phyloP scores from a whole-genome alignment of 2,888 invertebrate genomes.

The Linnaemya tessellans region DNA sequence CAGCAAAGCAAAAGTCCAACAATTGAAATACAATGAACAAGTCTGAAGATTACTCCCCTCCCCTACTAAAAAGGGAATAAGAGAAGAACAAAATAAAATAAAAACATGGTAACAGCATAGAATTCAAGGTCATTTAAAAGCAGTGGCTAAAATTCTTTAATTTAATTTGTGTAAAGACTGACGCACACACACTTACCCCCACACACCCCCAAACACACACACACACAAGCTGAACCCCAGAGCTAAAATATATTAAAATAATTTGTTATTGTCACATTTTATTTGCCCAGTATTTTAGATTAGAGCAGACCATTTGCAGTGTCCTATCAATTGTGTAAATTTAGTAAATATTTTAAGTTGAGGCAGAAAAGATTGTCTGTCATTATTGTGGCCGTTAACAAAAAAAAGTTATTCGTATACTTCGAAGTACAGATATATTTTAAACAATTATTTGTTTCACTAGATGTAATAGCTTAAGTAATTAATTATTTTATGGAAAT shows the following conservation, averaged over 20 bases:
- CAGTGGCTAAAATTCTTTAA: conserved; percentile 23
- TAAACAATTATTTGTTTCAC: background rate
- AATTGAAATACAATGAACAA: background rate
- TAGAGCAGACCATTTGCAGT: conserved; percentile 25
- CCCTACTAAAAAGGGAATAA: background rate
- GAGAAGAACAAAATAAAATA: background rate
- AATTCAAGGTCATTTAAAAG: conserved; percentile 40
- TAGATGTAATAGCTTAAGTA: background rate
- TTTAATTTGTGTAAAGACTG: conserved; percentile 53
- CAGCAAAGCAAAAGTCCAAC: background rate
- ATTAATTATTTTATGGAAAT: background rate
- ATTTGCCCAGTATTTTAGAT: conserved; percentile 4
- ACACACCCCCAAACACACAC: background rate
- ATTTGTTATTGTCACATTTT: background rate
- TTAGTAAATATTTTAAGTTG: conserved; percentile 54
- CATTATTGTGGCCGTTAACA: background rate
- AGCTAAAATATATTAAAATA: background rate
- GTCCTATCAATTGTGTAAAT: conserved; percentile 24
- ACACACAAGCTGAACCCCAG: background rate
- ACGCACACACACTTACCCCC: background rate
- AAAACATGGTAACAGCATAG: background rate
- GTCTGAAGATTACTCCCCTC: background rate
- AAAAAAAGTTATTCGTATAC: background rate
- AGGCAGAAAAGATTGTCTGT: conserved; percentile 34
- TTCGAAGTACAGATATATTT: background rate